Percentiles rank a stretch among this genome's conserved stretches.
phyloP scores from a whole-genome alignment of 2,888 invertebrate genomes.

The Epinotia nisella region DNA sequence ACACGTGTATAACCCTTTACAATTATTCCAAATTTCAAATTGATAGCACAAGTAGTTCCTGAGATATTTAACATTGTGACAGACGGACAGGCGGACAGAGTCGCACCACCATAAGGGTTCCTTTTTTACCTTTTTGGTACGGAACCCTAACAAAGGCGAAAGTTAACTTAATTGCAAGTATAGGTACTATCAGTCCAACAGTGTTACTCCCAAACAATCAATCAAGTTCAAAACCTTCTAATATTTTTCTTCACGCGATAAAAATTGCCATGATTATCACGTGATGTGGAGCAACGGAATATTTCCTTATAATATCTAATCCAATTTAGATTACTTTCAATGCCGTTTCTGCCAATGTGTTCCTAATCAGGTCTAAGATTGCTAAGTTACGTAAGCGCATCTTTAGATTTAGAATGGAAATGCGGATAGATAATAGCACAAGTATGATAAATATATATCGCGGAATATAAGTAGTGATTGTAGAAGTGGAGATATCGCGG shows the following conservation, averaged over 20 bases:
- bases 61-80: no score
- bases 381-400: neutral
- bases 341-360: conserved; percentile 4
- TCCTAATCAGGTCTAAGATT: conserved; percentile 20
- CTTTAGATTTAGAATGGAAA: neutral
- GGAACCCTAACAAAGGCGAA: no score
- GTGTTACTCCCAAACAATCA: neutral
- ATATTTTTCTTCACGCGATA: conserved; percentile 14
- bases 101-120: no score
- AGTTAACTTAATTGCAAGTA: no score
- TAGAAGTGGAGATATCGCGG: conserved; percentile 26
- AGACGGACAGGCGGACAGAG: no score
- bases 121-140: no score
- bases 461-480: conserved; percentile 2
- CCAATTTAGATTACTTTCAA: conserved; percentile 9
- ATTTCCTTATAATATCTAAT: conserved; percentile 23
- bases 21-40: no score
- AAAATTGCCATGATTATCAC: conserved; percentile 24
- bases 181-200: no score
- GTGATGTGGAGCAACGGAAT: conserved; percentile 27
- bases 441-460: conserved; percentile 4
- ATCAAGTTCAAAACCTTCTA: conserved; percentile 1
- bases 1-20: no score
- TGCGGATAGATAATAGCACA: neutral
- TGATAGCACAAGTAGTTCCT: no score